Evolutionary conservation across 2,797 vertebrate genomes (phyloP).

Genomic region (Pangasius krempfi): DNA sequence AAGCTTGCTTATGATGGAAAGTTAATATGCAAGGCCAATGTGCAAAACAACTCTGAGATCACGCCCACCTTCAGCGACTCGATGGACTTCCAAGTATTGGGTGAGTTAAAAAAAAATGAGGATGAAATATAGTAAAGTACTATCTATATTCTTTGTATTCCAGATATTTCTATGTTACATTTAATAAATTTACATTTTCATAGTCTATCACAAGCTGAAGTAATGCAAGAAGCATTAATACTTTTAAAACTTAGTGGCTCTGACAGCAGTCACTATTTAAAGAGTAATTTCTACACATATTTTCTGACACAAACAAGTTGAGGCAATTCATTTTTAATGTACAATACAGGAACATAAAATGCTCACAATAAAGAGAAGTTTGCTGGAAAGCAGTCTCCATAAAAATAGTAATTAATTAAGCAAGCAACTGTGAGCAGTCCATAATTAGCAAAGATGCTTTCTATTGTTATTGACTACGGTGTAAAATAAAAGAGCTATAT

Average conservation of each 20-base stretch:
- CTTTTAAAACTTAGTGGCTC: neutral
- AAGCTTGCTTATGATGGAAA: neutral
- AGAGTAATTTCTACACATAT: neutral
- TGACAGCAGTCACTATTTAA: neutral
- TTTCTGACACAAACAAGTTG: neutral
- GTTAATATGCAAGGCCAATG: constrained; percentile 37
- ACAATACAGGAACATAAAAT: neutral
- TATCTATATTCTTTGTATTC: neutral
- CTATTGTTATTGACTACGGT: neutral
- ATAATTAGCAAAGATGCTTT: neutral
- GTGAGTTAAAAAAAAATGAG: constrained; percentile 36
- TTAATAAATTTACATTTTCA: neutral
- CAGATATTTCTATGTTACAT: neutral
- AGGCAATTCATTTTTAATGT: neutral
- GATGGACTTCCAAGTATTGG: constrained; percentile 13
- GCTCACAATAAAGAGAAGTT: neutral
- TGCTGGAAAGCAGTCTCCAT: neutral
- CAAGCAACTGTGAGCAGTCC: neutral
- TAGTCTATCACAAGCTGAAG: neutral
- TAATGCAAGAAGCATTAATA: neutral
- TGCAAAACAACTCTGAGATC: constrained; percentile 15
- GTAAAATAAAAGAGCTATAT: neutral
- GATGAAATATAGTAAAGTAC: neutral
- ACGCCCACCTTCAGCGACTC: neutral
- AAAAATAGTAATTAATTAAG: neutral